Conservation (phyloP, 1,140 invertebrate species). For the Lanistes nyassanus region DNA sequence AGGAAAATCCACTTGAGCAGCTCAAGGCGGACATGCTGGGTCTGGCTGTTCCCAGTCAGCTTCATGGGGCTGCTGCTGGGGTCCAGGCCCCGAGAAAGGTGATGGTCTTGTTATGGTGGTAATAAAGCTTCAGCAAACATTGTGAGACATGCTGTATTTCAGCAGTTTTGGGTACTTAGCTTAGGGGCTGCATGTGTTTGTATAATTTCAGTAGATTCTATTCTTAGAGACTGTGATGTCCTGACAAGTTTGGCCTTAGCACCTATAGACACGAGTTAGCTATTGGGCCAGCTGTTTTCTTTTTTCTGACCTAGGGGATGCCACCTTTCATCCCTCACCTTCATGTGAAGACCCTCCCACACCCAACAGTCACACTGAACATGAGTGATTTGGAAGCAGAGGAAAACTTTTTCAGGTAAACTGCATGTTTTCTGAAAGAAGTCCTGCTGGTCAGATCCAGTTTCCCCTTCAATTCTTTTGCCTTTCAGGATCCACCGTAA, state of each 20-base stretch:
- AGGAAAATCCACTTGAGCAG: not conserved
- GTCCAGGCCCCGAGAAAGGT: not conserved
- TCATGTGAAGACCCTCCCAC: slow-evolving; percentile 32
- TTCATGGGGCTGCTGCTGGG: slow-evolving; percentile 1
- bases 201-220: too few species aligned
- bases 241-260: too few species aligned
- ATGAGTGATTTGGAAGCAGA: slow-evolving; percentile 32
- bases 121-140: not conserved
- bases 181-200: too few species aligned
- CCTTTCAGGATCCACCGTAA: not conserved
- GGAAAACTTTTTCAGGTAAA: slow-evolving; percentile 41
- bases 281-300: not conserved
- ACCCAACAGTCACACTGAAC: slow-evolving; percentile 19
- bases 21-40: slow-evolving; percentile 3
- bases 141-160: too few species aligned
- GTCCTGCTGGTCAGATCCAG: too few species aligned
- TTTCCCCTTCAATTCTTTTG: not conserved
- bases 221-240: too few species aligned
- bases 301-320: slow-evolving; percentile 28
- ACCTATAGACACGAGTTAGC: not conserved
- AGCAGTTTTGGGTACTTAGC: too few species aligned
- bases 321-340: slow-evolving; percentile 35
- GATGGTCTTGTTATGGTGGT: not conserved
- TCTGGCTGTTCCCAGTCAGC: not conserved
- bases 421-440: too few species aligned